Evolutionary conservation across 1,140 invertebrate species (phyloP), one percentile per base, ranked within the genome.

Genomic region (Drosophila mojavensis): DNA sequence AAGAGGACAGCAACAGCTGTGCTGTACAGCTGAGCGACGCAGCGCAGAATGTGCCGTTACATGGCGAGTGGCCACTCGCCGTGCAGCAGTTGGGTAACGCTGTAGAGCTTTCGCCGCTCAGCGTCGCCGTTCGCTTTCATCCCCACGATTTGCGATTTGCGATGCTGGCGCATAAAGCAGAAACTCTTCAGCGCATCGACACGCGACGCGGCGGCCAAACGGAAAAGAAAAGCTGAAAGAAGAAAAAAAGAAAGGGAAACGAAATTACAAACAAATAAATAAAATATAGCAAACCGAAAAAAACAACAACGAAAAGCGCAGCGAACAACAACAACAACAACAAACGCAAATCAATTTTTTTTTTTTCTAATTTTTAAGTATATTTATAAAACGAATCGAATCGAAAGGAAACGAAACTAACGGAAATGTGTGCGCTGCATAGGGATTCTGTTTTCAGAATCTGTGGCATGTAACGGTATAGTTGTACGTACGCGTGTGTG

Each of bases 391-490:
- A 39, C 36, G 36, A 3, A 39, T 11, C 33, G 33, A 36, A 36
- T 9, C 33, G 33, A 36, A 36, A 36, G 15, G 17, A 39, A 26
- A 63, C 41, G 17, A 13, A 13, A 33, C 10, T 24, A 36, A 55
- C 33, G 17, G 55, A 58, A 58, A 66, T 55, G 50, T 70, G 17
- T 63, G 50, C 36, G 6, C 39, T 41, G 69, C 10, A 48, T 28
- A 47, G 51, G 59, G 51, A 74, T 73, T 67, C 41, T 77, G 47
- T 68, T 60, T 17, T 17, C 58, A 48, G 24, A 60, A 48, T 60
- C 55, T 58, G 58, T 82, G 79, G 56, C 79, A 81, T 81, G 79
- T 82, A 82, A 65, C 60, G 60, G 43, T 67, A 39, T 11, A 41
- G 56, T 41, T 39, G 41, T 41, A 45, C 58, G 33, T 45, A 11